phyloP scores from a whole-genome alignment of 2,797 vertebrate species.

The Echeneis naucrates region DNA sequence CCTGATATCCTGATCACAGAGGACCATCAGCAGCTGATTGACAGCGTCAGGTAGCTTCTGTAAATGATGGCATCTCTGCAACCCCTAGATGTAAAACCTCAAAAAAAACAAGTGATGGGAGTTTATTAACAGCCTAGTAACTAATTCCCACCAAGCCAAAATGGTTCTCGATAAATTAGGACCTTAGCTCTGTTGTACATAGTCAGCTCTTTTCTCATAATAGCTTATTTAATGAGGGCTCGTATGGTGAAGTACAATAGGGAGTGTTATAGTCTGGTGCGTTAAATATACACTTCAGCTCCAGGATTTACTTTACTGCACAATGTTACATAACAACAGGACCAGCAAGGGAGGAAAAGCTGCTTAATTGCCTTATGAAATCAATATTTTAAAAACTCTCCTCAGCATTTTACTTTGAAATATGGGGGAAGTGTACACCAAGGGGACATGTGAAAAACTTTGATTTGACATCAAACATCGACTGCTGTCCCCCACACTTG shows the following conservation, averaged over 20 bases:
- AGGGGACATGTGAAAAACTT: constrained; percentile 29
- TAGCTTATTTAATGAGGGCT: not conserved
- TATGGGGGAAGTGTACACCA: not conserved
- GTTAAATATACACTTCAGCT: not conserved
- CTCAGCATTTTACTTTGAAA: constrained; percentile 36
- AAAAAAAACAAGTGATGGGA: not conserved
- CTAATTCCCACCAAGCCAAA: not conserved
- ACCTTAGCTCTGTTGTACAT: not conserved
- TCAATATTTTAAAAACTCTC: constrained; percentile 48
- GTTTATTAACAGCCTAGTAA: not conserved
- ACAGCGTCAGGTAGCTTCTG: constrained; percentile 91
- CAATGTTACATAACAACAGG: not conserved
- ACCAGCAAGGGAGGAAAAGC: not conserved
- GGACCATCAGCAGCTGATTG: constrained; percentile 89
- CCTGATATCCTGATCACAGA: constrained; percentile 89
- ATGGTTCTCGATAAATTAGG: not conserved
- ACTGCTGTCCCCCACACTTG: constrained; percentile 4
- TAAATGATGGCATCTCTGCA: not conserved
- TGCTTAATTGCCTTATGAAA: constrained; percentile 38
- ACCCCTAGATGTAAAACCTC: constrained; percentile 2
- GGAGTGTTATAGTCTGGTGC: not conserved
- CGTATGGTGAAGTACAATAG: not conserved
- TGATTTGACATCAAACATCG: constrained; percentile 27
- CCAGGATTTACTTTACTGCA: not conserved
- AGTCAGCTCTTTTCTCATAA: not conserved